These are phyloP conservation scores for Melanotaenia boesemani DNA, from an alignment of 2,797 vertebrate species.

Conservation along the genomic window DNA sequence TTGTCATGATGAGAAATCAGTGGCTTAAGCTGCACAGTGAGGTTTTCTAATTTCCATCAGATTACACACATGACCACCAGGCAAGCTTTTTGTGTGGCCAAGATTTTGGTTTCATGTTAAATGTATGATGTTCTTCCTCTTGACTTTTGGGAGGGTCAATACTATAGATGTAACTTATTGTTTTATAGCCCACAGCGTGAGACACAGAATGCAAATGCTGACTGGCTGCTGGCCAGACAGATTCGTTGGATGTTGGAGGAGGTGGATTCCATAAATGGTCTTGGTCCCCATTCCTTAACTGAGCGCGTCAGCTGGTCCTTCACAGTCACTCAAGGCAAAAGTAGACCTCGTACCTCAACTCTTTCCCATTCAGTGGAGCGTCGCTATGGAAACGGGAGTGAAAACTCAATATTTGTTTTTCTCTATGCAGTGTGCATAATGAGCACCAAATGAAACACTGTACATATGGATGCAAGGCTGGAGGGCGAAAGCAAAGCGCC, in stretches of 20 bases:
- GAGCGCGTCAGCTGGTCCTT: conserved; percentile 67
- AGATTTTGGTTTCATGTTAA: conserved; percentile 35
- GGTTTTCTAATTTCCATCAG: conserved; percentile 60
- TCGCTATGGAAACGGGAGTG: conserved; percentile 79
- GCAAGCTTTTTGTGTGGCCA: conserved; percentile 31
- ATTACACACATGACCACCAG: conserved; percentile 47
- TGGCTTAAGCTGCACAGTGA: conserved; percentile 11
- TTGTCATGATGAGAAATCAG: conserved; percentile 55
- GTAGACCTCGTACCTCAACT: conserved; percentile 65
- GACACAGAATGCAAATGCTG: conserved; percentile 21
- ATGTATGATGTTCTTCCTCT: conserved; percentile 15
- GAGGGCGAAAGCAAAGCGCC: conserved; percentile 33
- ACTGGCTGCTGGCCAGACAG: conserved; percentile 41
- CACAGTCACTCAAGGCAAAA: conserved; percentile 72
- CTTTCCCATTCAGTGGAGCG: conserved; percentile 56
- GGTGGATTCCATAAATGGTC: conserved; percentile 61
- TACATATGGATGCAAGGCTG: conserved; percentile 35
- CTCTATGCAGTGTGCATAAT: conserved; percentile 49
- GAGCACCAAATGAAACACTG: conserved; percentile 58
- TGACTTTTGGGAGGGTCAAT: conserved; percentile 18
- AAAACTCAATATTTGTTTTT: conserved; percentile 65
- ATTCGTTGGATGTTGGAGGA: conserved; percentile 44
- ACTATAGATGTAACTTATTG: conserved; percentile 4
- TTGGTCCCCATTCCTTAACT: conserved; percentile 46
- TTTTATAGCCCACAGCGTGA: conserved; percentile 7